phyloP scores from a whole-genome alignment of 2,113 vertebrate species.

The Myotis yumanensis region DNA sequence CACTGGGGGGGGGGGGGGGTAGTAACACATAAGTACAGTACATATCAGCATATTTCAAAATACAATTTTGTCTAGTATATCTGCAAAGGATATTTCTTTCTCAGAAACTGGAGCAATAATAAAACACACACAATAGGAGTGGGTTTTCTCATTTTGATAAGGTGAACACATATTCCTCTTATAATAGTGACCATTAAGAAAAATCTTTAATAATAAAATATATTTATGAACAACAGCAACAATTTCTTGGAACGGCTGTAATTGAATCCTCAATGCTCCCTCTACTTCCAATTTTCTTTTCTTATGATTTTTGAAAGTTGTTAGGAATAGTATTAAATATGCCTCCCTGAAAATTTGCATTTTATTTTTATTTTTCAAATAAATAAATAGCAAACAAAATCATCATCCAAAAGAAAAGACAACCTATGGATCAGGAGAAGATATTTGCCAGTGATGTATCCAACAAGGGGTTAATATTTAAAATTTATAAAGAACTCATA shows the following conservation, averaged over 20 bases:
- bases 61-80: not conserved
- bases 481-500: not conserved
- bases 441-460: not conserved
- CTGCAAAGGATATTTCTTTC: not conserved
- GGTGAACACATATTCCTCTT: not conserved
- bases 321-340: not conserved
- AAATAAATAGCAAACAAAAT: not conserved
- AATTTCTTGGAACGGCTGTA: not conserved
- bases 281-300: not conserved
- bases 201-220: not conserved
- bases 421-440: not conserved
- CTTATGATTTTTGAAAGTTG: not conserved
- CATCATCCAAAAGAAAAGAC: not conserved
- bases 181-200: not conserved
- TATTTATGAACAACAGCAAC: not conserved
- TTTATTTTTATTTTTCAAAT: not conserved
- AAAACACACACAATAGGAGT: not conserved
- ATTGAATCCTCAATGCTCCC: not conserved
- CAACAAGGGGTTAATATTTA: not conserved
- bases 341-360: not conserved
- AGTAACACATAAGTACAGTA: not conserved
- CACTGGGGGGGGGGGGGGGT: too few species aligned
- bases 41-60: not conserved
- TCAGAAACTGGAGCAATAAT: not conserved
- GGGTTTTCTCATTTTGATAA: not conserved